A percentile compares a stretch with the other conserved stretches of the same genome.
These are phyloP conservation scores for Arenicola marina DNA, from an alignment of 2,888 invertebrate genomes.

Conservation along the genomic window DNA sequence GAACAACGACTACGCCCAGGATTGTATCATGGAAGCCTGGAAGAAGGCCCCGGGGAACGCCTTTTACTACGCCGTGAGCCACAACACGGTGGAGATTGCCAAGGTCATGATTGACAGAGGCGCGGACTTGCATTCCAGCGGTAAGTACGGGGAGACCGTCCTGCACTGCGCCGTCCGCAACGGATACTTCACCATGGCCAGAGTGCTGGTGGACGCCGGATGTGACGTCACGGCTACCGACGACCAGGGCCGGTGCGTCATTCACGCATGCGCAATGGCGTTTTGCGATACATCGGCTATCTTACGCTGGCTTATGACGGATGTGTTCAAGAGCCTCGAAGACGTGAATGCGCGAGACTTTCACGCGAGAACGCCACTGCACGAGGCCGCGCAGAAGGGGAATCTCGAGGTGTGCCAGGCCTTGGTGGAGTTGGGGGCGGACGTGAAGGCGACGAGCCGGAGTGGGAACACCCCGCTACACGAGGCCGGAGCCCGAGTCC, in stretches of 20 bases:
- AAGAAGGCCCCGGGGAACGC: slow-evolving; percentile 4
- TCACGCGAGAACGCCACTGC: slow-evolving; percentile 10
- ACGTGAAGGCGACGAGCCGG: slow-evolving; percentile 9
- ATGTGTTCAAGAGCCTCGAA: neutral
- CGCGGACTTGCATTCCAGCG: slow-evolving; percentile 6
- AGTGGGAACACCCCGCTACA: slow-evolving; percentile 14
- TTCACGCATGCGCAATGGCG: slow-evolving; percentile 8
- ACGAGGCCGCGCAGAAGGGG: slow-evolving; percentile 1
- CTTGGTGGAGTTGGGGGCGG: slow-evolving; percentile 13
- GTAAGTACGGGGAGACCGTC: neutral
- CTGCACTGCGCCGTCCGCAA: slow-evolving; percentile 8
- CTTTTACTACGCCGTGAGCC: slow-evolving; percentile 14
- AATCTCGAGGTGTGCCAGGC: slow-evolving; percentile 2
- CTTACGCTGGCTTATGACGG: slow-evolving; percentile 4
- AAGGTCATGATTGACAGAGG: slow-evolving; percentile 7
- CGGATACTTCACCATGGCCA: neutral
- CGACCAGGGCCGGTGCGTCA: slow-evolving; percentile 7
- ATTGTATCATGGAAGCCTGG: slow-evolving; percentile 22
- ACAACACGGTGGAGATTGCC: slow-evolving; percentile 2
- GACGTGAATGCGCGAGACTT: slow-evolving; percentile 11
- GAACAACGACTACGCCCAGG: slow-evolving; percentile 25
- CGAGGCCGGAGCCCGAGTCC: neutral
- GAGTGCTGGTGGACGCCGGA: slow-evolving; percentile 1
- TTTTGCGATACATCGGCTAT: slow-evolving; percentile 7
- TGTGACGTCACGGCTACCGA: slow-evolving; percentile 7